These are phyloP conservation scores for Tetheella fluctuosa DNA, from an alignment of 2,888 invertebrate genomes.

Conservation along the genomic window DNA sequence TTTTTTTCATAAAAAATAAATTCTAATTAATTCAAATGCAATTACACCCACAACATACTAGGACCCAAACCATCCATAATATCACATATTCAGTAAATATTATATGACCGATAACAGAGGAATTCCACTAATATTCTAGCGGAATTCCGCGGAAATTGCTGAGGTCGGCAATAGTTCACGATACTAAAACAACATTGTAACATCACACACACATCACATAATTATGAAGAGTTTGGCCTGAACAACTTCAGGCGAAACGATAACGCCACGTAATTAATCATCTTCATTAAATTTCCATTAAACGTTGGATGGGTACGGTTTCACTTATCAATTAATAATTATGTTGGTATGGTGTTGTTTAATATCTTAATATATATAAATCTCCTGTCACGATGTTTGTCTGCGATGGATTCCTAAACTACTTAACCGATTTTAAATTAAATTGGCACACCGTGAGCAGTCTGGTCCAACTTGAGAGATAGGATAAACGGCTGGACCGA, in stretches of 20 bases:
- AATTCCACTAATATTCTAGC: background rate
- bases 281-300: constrained; percentile 43
- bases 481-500: too few relatives aligned
- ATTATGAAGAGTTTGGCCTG: constrained; percentile 20
- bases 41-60: too few relatives aligned
- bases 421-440: too few relatives aligned
- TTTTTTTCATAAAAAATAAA: too few relatives aligned
- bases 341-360: constrained; percentile 3
- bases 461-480: too few relatives aligned
- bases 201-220: constrained; percentile 17
- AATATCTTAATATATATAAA: background rate
- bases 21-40: too few relatives aligned
- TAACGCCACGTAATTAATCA: constrained; percentile 49
- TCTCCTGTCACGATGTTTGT: too few relatives aligned
- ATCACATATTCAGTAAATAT: too few relatives aligned
- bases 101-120: background rate
- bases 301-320: constrained; percentile 9
- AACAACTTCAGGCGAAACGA: constrained; percentile 26
- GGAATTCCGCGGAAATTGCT: constrained; percentile 9
- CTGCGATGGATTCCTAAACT: too few relatives aligned
- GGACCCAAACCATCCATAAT: background rate
- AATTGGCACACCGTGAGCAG: too few relatives aligned
- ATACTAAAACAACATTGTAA: constrained; percentile 14
- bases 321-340: constrained; percentile 10
- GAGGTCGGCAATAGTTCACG: constrained; percentile 10